Evolutionary conservation across 1,140 invertebrate genomes (phyloP), one percentile per base, ranked within the genome.

Genomic region (Dysdera silvatica): DNA sequence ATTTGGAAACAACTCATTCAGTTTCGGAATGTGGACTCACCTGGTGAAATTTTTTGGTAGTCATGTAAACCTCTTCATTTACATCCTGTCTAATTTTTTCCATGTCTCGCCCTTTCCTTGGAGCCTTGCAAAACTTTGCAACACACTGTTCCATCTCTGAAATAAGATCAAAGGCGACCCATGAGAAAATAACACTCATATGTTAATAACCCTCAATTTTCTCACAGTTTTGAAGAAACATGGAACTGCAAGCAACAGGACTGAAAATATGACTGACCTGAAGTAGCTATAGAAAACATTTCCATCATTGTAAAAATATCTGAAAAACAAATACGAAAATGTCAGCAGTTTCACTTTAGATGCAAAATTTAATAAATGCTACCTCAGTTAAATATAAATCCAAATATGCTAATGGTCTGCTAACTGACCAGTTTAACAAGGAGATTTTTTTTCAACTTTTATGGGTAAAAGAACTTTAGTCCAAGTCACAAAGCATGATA

Each of bases 231-330:
- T 10, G 23, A 37, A 37, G n/a, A n/a, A n/a, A n/a, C n/a, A n/a
- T n/a, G 7, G n/a, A 1, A 41, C 18, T 56, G 23, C 18, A 48
- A 5, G 3, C 6, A 35, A 18, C 32, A 2, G 33, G 3, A 47
- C 14, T n/a, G 3, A 12, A 31, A n/a, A 28, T 24, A 4, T 33
- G 55, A 65, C 70, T 70, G 69, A 77, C 75, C 76, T 71, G 72
- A 69, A 35, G 71, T 71, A n/a, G 74, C 68, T 45, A 72, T 68
- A 35, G 75, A 70, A 59, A 73, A 77, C 71, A 77, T 74, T 71
- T 78, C 75, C 71, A 65, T 71, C 71, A 77, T 73, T 26, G 74
- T 77, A 65, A 69, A 69, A 47, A 77, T 73, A 64, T 78, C 76
- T 78, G 69, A 60, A 74, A 71, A 47, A 63, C 68, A 65, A 69